These are phyloP conservation scores for Parazoanthus atlanticus DNA, from an alignment of 92 coral and sea anemone species.

Conservation along the genomic window DNA sequence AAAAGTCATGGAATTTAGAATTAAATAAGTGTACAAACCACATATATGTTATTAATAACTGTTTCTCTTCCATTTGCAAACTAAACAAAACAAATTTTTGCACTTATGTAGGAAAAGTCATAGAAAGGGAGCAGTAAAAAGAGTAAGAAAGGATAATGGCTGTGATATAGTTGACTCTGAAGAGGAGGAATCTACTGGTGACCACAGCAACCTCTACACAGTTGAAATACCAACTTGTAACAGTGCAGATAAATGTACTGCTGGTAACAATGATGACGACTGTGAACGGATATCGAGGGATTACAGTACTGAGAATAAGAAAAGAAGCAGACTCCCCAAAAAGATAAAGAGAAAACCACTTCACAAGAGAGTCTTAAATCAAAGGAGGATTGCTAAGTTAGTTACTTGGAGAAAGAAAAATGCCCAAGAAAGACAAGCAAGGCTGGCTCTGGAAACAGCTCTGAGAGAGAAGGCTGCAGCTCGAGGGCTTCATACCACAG, in stretches of 20 bases:
- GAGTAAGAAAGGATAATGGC: not conserved
- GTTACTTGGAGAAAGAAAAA: not conserved
- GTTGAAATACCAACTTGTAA: conserved; percentile 25
- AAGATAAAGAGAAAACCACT: not conserved
- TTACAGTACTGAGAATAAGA: not conserved
- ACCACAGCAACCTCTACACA: conserved; percentile 1
- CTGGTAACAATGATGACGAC: not conserved
- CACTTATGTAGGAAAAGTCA: conserved; percentile 12
- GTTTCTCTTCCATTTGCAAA: too few relatives aligned
- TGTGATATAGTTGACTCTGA: conserved; percentile 18
- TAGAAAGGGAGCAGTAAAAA: conserved; percentile 27
- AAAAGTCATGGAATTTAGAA: too few relatives aligned
- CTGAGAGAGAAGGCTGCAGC: not conserved
- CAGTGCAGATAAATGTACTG: not conserved
- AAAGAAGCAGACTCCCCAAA: not conserved
- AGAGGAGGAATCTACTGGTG: conserved; percentile 11
- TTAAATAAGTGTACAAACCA: too few relatives aligned
- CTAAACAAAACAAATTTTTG: not conserved
- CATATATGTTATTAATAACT: too few relatives aligned
- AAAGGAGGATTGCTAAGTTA: conserved; percentile 13
- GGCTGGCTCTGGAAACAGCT: not conserved
- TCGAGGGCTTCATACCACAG: not conserved
- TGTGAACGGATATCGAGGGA: not conserved
- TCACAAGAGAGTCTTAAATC: conserved; percentile 25
- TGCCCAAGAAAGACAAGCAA: not conserved